Evolutionary conservation across 2,797 vertebrate genomes (phyloP).

Genomic region (Halcyon badia): DNA sequence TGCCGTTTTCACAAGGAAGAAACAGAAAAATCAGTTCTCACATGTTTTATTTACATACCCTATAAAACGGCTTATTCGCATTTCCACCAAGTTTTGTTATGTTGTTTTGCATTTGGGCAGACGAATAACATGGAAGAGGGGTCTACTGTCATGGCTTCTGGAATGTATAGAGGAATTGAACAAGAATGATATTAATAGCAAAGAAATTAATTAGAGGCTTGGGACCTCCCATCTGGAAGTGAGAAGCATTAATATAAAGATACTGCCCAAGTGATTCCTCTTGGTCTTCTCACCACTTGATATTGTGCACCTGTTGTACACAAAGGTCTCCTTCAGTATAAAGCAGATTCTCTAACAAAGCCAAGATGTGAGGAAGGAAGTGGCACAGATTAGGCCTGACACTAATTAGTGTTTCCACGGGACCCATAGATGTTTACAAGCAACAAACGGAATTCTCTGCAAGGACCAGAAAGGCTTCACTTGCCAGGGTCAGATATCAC

Average conservation of each 20-base stretch:
- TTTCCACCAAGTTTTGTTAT: background rate
- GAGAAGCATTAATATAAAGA: background rate
- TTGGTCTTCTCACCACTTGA: background rate
- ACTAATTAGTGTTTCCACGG: background rate
- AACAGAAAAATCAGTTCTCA: background rate
- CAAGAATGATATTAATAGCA: background rate
- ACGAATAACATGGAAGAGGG: background rate
- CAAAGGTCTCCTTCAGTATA: background rate
- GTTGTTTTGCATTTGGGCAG: background rate
- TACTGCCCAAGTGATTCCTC: background rate
- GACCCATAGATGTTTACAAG: background rate
- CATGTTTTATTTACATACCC: background rate
- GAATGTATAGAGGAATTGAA: background rate
- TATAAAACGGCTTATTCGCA: background rate
- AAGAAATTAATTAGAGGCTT: background rate
- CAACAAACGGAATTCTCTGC: background rate
- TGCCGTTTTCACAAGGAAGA: background rate
- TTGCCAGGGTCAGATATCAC: background rate
- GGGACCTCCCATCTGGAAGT: background rate
- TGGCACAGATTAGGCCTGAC: fast-evolving
- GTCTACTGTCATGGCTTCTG: background rate
- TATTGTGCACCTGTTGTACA: background rate
- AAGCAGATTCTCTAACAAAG: background rate
- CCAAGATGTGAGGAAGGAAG: background rate
- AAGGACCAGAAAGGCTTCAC: background rate